Evolutionary conservation across 2,888 invertebrate genomes (phyloP).

Genomic region (Leptogaster cylindrica): DNA sequence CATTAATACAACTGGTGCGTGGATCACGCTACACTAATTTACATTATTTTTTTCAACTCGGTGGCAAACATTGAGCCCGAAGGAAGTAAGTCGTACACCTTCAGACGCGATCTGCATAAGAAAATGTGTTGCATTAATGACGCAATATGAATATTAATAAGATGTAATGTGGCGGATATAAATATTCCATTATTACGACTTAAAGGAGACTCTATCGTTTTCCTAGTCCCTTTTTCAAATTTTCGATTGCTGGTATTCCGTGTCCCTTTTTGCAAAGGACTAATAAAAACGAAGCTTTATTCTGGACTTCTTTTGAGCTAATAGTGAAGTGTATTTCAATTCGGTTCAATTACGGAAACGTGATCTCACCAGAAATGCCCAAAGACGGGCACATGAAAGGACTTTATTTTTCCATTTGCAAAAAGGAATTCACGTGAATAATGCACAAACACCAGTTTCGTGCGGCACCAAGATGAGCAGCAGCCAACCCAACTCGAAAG

Average conservation of each 20-base stretch:
- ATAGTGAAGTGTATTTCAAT: constrained; percentile 1
- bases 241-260: background rate
- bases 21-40: constrained; percentile 41
- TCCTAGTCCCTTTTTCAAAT: background rate
- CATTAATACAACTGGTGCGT: constrained; percentile 33
- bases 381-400: too few species aligned
- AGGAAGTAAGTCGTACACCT: constrained; percentile 21
- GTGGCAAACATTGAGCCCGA: constrained; percentile 6
- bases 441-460: too few species aligned
- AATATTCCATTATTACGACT: constrained; percentile 42
- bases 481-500: too few species aligned
- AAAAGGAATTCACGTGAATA: too few species aligned
- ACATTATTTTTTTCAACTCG: constrained; percentile 16
- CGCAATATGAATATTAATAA: constrained; percentile 43
- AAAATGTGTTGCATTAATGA: constrained; percentile 43
- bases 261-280: too few species aligned
- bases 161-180: constrained; percentile 39
- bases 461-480: too few species aligned
- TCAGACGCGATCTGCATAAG: constrained; percentile 36
- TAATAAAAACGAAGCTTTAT: background rate
- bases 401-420: too few species aligned
- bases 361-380: too few species aligned
- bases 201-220: constrained; percentile 13
- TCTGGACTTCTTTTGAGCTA: background rate
- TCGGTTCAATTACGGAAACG: background rate